phyloP scores from a whole-genome alignment of 1,140 invertebrate genomes.

The Laodelphax striatellus region DNA sequence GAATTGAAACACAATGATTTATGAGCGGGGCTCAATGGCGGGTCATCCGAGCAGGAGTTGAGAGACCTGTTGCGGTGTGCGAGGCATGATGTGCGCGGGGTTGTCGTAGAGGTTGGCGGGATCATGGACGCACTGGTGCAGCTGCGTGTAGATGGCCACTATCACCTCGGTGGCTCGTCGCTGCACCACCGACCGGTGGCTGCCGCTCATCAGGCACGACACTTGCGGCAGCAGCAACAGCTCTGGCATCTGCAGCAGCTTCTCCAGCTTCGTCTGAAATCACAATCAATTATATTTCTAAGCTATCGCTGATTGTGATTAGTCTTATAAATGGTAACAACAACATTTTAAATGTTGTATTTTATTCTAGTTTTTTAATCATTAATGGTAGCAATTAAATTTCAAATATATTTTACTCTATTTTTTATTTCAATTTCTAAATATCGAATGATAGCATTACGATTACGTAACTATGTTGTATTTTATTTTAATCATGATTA shows the following conservation, averaged over 20 bases:
- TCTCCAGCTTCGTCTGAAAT: slow-evolving; percentile 62
- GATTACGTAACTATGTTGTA: too few species aligned
- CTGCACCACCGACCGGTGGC: slow-evolving; percentile 61
- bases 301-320: too few species aligned
- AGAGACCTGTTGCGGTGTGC: slow-evolving; percentile 63
- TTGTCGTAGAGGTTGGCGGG: slow-evolving; percentile 66
- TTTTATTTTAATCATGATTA: too few species aligned
- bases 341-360: too few species aligned
- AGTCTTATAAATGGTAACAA: too few species aligned
- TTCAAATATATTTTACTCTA: too few species aligned
- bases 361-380: too few species aligned
- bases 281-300: slow-evolving; percentile 21
- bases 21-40: too few species aligned
- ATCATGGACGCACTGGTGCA: slow-evolving; percentile 68
- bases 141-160: slow-evolving; percentile 77
- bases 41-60: slow-evolving; percentile 32
- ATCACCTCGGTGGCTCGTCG: slow-evolving; percentile 76
- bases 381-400: too few species aligned
- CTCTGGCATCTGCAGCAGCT: slow-evolving; percentile 66
- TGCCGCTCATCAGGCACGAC: slow-evolving; percentile 64
- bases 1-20: too few species aligned
- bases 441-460: too few species aligned
- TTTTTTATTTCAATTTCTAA: too few species aligned
- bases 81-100: slow-evolving; percentile 51
- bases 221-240: slow-evolving; percentile 73